A percentile compares a stretch with the other conserved stretches of the same genome.
Conservation (phyloP, 1,140 invertebrate genomes). For the Asbolus verrucosus region DNA sequence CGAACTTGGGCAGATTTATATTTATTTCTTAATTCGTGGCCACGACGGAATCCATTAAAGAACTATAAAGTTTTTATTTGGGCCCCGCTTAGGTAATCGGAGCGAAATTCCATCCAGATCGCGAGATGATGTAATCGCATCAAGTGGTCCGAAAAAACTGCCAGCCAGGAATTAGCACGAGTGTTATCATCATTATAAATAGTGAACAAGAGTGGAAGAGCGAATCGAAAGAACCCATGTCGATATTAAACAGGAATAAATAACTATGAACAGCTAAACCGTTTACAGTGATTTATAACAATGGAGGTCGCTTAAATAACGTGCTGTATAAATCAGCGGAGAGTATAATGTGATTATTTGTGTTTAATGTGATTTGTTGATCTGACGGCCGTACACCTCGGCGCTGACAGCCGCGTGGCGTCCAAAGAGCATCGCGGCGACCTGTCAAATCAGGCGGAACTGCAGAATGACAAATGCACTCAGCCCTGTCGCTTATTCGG, state of each 20-base stretch:
- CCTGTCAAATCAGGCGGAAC: constrained; percentile 65
- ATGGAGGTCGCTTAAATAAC: constrained; percentile 62
- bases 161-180: too few species aligned
- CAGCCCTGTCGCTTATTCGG: constrained; percentile 58
- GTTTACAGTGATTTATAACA: constrained; percentile 62
- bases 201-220: not conserved
- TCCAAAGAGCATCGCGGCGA: constrained; percentile 56
- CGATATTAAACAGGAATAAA: constrained; percentile 56
- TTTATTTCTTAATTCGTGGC: too few species aligned
- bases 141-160: too few species aligned
- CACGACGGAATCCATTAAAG: too few species aligned
- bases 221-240: not conserved
- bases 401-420: constrained; percentile 58
- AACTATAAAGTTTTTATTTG: too few species aligned
- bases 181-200: not conserved
- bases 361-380: constrained; percentile 65
- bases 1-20: too few species aligned
- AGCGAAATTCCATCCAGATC: too few species aligned
- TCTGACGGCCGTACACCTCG: constrained; percentile 63
- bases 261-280: constrained; percentile 56
- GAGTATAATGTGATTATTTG: constrained; percentile 66
- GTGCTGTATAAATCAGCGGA: constrained; percentile 63
- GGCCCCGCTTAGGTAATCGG: too few species aligned
- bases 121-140: too few species aligned
- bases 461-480: constrained; percentile 66